Percentiles rank a stretch among this genome's conserved stretches.
Evolutionary conservation across 2,113 vertebrate species (phyloP).

Genomic region (Myocastor coypus): DNA sequence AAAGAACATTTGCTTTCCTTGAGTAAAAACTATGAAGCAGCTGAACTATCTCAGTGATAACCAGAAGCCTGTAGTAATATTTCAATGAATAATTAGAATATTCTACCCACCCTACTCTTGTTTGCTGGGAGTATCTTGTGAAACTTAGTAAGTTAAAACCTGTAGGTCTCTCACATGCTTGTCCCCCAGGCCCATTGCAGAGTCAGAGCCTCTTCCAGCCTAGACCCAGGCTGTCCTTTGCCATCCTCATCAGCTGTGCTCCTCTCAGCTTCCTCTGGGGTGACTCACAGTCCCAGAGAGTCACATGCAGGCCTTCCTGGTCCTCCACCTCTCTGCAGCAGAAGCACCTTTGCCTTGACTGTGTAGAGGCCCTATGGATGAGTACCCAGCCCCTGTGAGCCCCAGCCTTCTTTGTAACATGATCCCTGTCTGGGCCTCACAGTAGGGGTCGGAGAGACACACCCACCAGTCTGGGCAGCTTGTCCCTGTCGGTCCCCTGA

Average conservation of each 20-base stretch:
- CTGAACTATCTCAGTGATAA: neutral
- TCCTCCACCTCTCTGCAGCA: neutral
- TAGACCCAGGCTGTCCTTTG: rapidly evolving
- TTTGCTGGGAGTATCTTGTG: neutral
- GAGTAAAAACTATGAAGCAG: neutral
- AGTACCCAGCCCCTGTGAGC: neutral
- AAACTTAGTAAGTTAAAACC: neutral
- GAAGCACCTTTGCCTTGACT: neutral
- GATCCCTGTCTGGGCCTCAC: neutral
- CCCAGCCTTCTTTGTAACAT: neutral
- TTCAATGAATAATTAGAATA: neutral
- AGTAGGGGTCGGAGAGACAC: neutral
- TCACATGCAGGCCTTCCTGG: neutral
- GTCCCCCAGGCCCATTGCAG: neutral
- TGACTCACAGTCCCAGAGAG: neutral
- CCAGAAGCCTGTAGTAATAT: neutral
- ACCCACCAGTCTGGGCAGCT: neutral
- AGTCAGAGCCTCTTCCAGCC: neutral
- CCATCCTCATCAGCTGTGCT: too few relatives aligned
- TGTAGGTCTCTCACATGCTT: neutral
- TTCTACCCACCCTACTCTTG: neutral
- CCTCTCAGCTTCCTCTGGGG: neutral
- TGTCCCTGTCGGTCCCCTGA: neutral
- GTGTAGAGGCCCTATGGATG: neutral
- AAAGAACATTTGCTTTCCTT: neutral